A percentile compares a stretch with the other conserved stretches of the same genome.
Conservation (phyloP, 2,113 vertebrate species). For the Alosa alosa region DNA sequence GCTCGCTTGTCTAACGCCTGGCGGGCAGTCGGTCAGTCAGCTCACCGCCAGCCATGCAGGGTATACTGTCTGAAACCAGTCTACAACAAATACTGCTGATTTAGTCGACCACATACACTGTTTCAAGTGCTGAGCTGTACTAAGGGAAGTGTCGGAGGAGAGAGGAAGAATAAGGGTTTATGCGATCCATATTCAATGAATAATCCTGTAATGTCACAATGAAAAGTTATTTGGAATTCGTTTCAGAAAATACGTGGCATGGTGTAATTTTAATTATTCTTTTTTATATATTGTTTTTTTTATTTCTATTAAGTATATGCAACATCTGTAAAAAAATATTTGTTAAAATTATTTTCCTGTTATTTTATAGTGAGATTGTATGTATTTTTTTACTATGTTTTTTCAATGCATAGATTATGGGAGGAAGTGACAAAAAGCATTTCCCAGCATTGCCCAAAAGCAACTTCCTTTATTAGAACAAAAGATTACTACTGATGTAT, state of each 20-base stretch:
- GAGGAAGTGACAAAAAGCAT: neutral
- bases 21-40: neutral
- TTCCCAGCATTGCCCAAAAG: neutral
- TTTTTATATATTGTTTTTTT: constrained; percentile 34
- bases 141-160: neutral
- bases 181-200: neutral
- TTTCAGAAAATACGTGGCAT: constrained; percentile 31
- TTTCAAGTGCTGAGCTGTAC: neutral
- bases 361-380: constrained; percentile 52
- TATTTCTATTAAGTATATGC: constrained; percentile 52
- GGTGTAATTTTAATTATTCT: constrained; percentile 47
- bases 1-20: constrained; percentile 80
- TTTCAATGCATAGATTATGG: neutral
- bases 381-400: constrained; percentile 18
- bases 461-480: neutral
- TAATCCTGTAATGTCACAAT: neutral
- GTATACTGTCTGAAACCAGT: neutral
- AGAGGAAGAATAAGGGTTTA: neutral
- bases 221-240: neutral
- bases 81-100: neutral
- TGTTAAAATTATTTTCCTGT: constrained; percentile 40
- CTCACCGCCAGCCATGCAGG: neutral
- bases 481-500: neutral
- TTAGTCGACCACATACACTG: neutral
- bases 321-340: constrained; percentile 51